Percentiles rank a stretch among this genome's conserved stretches.
phyloP scores from a whole-genome alignment of 2,888 invertebrate genomes.

The Anarsia innoxiella region DNA sequence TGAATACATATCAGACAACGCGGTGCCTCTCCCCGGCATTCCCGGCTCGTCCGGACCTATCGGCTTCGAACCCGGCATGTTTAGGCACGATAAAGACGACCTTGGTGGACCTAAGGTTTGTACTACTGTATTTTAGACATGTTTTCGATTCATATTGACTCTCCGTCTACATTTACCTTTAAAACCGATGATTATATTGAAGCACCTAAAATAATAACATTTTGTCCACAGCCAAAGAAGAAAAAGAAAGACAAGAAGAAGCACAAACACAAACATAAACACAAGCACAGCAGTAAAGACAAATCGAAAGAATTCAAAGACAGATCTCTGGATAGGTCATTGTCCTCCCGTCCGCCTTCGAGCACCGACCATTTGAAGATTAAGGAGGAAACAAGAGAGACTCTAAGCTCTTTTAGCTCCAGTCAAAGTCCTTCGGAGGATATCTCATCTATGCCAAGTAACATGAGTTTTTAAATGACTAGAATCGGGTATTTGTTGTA shows the following conservation, averaged over 20 bases:
- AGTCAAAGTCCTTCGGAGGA: constrained; percentile 82
- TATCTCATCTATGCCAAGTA: constrained; percentile 55
- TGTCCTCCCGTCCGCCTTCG: constrained; percentile 45
- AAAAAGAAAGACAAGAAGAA: constrained; percentile 87
- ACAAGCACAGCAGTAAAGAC: constrained; percentile 81
- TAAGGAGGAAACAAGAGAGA: constrained; percentile 85
- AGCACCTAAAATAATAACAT: too few species aligned
- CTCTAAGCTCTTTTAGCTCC: constrained; percentile 84
- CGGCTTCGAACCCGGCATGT: constrained; percentile 91
- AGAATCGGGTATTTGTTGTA: too few species aligned
- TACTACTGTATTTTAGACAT: too few species aligned
- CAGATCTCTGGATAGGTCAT: constrained; percentile 28
- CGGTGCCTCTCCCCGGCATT: constrained; percentile 84
- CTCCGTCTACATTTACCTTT: too few species aligned
- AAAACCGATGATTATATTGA: too few species aligned
- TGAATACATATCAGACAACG: constrained; percentile 84
- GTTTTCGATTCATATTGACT: too few species aligned
- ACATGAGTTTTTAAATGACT: constrained; percentile 56
- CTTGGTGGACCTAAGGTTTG: constrained; percentile 59
- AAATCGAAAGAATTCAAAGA: constrained; percentile 68
- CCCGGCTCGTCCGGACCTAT: constrained; percentile 81
- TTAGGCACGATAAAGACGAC: constrained; percentile 77
- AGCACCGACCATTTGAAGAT: constrained; percentile 73
- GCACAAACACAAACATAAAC: constrained; percentile 94
- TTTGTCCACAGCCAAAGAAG: constrained; percentile 75